Percentiles rank a stretch among this genome's conserved stretches.
Conservation (phyloP, 1,140 invertebrate genomes). For the Drosophila melanica region DNA sequence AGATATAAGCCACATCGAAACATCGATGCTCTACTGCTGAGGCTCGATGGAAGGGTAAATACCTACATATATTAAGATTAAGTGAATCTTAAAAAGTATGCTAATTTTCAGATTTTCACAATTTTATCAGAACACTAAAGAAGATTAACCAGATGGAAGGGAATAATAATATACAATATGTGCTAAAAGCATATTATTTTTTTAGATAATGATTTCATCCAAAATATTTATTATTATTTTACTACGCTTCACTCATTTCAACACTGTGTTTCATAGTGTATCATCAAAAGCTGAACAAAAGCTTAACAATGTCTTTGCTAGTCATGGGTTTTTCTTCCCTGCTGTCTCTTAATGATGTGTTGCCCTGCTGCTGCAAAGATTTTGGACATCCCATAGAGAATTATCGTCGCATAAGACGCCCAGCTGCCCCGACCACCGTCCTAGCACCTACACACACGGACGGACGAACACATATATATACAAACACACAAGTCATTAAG, state of each 20-base stretch:
- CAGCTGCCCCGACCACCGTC: conserved; percentile 20
- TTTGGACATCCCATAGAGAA: conserved; percentile 64
- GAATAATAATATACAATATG: too few relatives aligned
- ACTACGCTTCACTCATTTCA: not conserved
- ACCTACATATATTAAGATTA: too few relatives aligned
- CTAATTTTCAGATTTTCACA: too few relatives aligned
- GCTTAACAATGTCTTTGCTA: conserved; percentile 38
- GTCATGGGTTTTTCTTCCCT: conserved; percentile 45
- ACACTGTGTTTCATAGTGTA: conserved; percentile 31
- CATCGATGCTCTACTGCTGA: conserved; percentile 46
- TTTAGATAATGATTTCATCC: too few relatives aligned
- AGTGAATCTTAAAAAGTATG: too few relatives aligned
- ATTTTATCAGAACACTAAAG: not conserved
- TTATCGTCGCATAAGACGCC: conserved; percentile 55
- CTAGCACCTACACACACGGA: conserved; percentile 58
- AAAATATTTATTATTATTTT: not conserved
- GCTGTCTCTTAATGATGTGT: conserved; percentile 79
- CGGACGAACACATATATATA: conserved; percentile 11
- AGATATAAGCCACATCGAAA: conserved; percentile 46
- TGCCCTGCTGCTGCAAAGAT: conserved; percentile 54
- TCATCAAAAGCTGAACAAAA: conserved; percentile 34
- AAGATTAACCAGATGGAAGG: not conserved
- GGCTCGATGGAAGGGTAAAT: not conserved
- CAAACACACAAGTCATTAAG: conserved; percentile 78
- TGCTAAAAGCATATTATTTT: not conserved